phyloP scores from a whole-genome alignment of 2,888 invertebrate species.

The Amblyteles armatorius region DNA sequence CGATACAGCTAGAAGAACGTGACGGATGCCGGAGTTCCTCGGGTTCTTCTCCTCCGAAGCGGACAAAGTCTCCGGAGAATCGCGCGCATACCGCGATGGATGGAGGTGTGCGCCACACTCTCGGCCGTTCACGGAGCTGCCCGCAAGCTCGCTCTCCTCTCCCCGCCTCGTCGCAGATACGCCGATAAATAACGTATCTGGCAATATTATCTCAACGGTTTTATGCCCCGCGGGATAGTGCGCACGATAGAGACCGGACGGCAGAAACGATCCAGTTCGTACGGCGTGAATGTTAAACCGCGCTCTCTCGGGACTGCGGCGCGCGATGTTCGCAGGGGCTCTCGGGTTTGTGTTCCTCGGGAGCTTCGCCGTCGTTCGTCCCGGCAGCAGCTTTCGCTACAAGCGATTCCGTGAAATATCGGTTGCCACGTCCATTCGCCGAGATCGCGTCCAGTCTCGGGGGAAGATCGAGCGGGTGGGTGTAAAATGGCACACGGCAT shows the following conservation, averaged over 20 bases:
- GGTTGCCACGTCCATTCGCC: constrained; percentile 44
- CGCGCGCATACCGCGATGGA: constrained; percentile 63
- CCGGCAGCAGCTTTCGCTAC: constrained; percentile 36
- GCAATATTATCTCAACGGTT: constrained; percentile 81
- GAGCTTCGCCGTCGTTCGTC: neutral
- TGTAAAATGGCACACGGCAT: constrained; percentile 77
- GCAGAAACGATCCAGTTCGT: constrained; percentile 63
- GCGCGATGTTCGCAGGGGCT: neutral
- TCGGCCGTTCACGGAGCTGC: constrained; percentile 58
- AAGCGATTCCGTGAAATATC: constrained; percentile 71
- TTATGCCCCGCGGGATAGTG: constrained; percentile 71
- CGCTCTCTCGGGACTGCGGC: neutral
- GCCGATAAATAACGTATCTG: constrained; percentile 80
- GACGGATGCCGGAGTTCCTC: constrained; percentile 23
- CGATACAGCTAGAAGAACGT: neutral
- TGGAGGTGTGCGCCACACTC: constrained; percentile 52
- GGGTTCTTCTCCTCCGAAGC: constrained; percentile 1
- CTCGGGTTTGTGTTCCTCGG: neutral
- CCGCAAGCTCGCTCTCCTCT: constrained; percentile 54
- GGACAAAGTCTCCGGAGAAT: neutral
- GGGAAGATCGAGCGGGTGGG: constrained; percentile 67
- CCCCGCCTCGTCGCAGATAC: constrained; percentile 71
- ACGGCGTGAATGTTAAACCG: constrained; percentile 40
- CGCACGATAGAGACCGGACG: constrained; percentile 39
- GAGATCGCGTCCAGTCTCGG: constrained; percentile 35